Evolutionary conservation across 2,888 invertebrate species (phyloP).

Genomic region (Chrysotoxum bicinctum): DNA sequence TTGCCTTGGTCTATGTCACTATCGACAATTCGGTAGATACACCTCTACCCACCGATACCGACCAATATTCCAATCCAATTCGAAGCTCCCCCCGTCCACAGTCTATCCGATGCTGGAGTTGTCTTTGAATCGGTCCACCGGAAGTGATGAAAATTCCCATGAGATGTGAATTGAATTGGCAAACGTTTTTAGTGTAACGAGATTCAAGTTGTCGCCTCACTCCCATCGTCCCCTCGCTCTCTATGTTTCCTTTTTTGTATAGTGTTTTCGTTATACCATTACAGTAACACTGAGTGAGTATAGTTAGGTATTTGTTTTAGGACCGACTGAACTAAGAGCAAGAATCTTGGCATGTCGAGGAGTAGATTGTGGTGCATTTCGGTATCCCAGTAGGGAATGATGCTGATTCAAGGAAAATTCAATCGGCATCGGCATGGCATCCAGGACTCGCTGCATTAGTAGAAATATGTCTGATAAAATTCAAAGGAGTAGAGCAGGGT

Average conservation of each 20-base stretch:
- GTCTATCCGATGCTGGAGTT: constrained; percentile 9
- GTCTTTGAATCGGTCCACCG: constrained; percentile 54
- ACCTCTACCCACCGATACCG: not conserved
- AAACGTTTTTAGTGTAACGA: constrained; percentile 54
- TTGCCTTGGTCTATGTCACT: not conserved
- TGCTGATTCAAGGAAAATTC: constrained; percentile 43
- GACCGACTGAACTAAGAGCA: not conserved
- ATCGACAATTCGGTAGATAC: not conserved
- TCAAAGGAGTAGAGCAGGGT: not conserved
- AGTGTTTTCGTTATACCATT: constrained; percentile 17
- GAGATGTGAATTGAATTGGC: constrained; percentile 67
- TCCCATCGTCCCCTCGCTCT: not conserved
- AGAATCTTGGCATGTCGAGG: constrained; percentile 15
- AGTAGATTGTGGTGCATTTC: constrained; percentile 35
- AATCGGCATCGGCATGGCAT: constrained; percentile 20
- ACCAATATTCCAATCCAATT: constrained; percentile 33
- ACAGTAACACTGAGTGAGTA: not conserved
- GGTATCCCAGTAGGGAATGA: constrained; percentile 14
- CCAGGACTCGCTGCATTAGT: not conserved
- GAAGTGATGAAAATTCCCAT: constrained; percentile 62
- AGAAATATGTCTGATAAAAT: not conserved
- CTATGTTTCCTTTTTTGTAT: not conserved
- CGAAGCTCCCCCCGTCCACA: not conserved
- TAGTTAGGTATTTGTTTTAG: constrained; percentile 41
- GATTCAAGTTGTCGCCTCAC: constrained; percentile 39